phyloP scores from a whole-genome alignment of 1,140 invertebrate species.

The Pseudoatta argentina region DNA sequence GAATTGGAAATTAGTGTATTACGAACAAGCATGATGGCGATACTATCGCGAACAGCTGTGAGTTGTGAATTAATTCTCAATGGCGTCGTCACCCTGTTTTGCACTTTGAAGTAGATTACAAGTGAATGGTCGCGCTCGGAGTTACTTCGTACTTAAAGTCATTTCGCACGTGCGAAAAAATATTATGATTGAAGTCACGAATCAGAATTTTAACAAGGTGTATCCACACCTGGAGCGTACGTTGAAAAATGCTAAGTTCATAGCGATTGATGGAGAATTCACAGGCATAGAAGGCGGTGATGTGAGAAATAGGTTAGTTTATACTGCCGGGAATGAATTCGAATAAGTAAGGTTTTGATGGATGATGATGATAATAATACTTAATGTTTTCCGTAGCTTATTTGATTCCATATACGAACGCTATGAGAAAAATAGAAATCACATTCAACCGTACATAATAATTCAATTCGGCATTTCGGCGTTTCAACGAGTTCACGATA shows the following conservation, averaged over 20 bases:
- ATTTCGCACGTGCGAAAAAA: not conserved
- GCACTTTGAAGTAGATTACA: not conserved
- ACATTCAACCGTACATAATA: constrained; percentile 88
- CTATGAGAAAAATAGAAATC: constrained; percentile 88
- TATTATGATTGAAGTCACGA: constrained; percentile 86
- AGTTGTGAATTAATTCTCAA: too few species aligned
- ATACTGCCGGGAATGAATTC: not conserved
- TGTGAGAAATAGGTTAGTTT: constrained; percentile 86
- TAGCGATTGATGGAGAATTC: constrained; percentile 91
- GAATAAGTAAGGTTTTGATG: not conserved
- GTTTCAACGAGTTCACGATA: constrained; percentile 87
- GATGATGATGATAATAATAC: not conserved
- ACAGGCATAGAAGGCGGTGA: constrained; percentile 87
- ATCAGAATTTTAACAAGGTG: constrained; percentile 86
- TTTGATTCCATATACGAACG: constrained; percentile 90
- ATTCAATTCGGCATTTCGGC: constrained; percentile 89
- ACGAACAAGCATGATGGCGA: not conserved
- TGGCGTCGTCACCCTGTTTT: too few species aligned
- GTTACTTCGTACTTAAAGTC: not conserved
- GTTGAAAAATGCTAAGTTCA: constrained; percentile 86
- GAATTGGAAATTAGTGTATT: not conserved
- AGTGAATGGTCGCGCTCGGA: too few species aligned
- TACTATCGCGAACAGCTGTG: not conserved
- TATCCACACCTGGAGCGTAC: constrained; percentile 85
- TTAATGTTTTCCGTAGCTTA: constrained; percentile 86